Conservation (phyloP, 2,113 vertebrate genomes). For the Malurus cyaneus region DNA sequence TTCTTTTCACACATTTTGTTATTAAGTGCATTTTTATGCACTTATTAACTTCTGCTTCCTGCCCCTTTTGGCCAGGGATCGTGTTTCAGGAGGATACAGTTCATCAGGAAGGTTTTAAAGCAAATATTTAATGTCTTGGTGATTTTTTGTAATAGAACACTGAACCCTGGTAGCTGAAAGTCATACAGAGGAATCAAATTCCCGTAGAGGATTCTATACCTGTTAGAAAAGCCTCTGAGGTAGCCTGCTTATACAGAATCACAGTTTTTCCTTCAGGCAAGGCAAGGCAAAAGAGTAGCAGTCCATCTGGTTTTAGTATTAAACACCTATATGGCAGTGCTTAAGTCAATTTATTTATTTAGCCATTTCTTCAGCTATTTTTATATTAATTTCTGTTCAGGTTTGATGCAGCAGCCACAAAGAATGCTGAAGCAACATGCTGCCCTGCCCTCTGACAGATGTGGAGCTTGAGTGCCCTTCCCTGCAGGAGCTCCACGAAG, state of each 20-base stretch:
- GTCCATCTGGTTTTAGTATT: background rate
- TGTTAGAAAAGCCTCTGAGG: background rate
- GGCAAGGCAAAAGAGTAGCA: background rate
- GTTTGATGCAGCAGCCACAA: rapidly evolving
- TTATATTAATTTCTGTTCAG: background rate
- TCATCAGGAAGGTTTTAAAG: background rate
- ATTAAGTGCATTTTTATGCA: background rate
- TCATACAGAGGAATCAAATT: background rate
- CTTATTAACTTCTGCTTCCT: background rate
- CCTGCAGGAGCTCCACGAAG: rapidly evolving
- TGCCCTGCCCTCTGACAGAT: background rate
- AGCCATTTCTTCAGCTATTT: background rate
- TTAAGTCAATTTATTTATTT: background rate
- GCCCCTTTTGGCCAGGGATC: background rate
- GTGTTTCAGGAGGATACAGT: background rate
- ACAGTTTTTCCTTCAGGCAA: background rate
- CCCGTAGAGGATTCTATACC: background rate
- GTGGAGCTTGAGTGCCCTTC: background rate
- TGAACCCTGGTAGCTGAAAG: background rate
- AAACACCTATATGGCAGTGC: background rate
- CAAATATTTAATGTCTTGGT: background rate
- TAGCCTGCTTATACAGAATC: rapidly evolving
- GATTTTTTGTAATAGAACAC: background rate
- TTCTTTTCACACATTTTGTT: background rate
- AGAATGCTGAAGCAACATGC: background rate